Percentiles rank a stretch among this genome's conserved stretches.
Evolutionary conservation across 2,797 vertebrate genomes (phyloP).

Genomic region (Kryptolebias ocellatus): DNA sequence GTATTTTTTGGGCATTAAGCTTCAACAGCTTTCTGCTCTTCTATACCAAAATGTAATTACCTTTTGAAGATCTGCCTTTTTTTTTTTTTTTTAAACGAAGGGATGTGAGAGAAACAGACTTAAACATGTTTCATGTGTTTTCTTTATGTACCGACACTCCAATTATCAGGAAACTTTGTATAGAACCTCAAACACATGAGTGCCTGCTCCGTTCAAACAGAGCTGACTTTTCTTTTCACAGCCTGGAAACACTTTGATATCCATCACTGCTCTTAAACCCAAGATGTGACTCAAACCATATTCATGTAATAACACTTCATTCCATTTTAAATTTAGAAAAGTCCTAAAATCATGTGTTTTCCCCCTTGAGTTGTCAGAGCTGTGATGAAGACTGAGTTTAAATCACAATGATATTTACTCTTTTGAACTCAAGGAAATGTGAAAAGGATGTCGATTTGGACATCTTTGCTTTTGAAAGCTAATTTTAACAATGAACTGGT

Average conservation of each 20-base stretch:
- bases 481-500: too few species aligned
- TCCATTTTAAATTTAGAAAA: slow-evolving; percentile 39
- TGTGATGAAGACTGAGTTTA: slow-evolving; percentile 4
- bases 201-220: slow-evolving; percentile 65
- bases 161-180: slow-evolving; percentile 76
- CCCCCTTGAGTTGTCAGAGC: background rate
- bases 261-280: slow-evolving; percentile 49
- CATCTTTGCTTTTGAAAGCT: background rate
- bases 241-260: slow-evolving; percentile 57
- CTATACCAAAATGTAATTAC: slow-evolving; percentile 78
- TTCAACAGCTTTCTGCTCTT: slow-evolving; percentile 60
- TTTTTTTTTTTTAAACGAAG: slow-evolving; percentile 45
- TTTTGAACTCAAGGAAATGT: background rate
- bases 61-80: slow-evolving; percentile 60
- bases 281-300: slow-evolving; percentile 44
- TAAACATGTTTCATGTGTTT: slow-evolving; percentile 73
- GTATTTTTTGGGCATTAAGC: slow-evolving; percentile 50
- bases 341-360: slow-evolving; percentile 9
- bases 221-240: slow-evolving; percentile 29
- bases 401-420: slow-evolving; percentile 7
- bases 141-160: slow-evolving; percentile 70
- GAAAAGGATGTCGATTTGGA: background rate
- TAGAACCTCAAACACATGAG: slow-evolving; percentile 72
- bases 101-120: slow-evolving; percentile 55
- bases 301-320: slow-evolving; percentile 42